These are phyloP conservation scores for Andrena hattorfiana DNA, from an alignment of 2,888 invertebrate species.

Conservation along the genomic window DNA sequence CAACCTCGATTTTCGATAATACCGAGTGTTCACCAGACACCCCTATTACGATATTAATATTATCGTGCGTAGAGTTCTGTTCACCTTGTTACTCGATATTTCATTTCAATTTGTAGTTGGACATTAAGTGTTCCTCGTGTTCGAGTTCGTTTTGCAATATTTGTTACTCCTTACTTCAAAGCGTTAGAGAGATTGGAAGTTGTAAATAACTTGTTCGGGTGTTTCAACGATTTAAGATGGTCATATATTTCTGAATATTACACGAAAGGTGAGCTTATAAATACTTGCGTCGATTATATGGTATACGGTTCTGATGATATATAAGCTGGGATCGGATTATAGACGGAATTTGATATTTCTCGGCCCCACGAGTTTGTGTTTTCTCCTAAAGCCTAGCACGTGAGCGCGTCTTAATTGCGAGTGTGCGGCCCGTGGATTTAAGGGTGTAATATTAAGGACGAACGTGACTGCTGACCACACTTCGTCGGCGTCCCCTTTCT, in stretches of 20 bases:
- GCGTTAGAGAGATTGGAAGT: no score
- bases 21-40: background rate
- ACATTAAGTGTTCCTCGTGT: no score
- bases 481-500: conserved; percentile 75
- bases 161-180: no score
- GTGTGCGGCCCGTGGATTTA: conserved; percentile 71
- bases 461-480: conserved; percentile 85
- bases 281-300: background rate
- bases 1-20: background rate
- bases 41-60: background rate
- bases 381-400: conserved; percentile 62
- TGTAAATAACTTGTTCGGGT: no score
- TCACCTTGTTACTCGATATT: no score
- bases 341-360: conserved; percentile 54
- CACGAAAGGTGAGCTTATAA: background rate
- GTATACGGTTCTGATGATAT: background rate
- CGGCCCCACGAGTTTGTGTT: conserved; percentile 44
- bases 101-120: no score
- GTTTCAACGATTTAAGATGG: no score
- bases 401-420: conserved; percentile 72
- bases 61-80: no score
- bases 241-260: no score
- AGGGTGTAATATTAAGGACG: conserved; percentile 84
- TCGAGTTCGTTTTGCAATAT: background rate
- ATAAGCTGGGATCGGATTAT: conserved; percentile 44